phyloP scores from a whole-genome alignment of 2,888 invertebrate genomes.

The Chaitophorus viminalis region DNA sequence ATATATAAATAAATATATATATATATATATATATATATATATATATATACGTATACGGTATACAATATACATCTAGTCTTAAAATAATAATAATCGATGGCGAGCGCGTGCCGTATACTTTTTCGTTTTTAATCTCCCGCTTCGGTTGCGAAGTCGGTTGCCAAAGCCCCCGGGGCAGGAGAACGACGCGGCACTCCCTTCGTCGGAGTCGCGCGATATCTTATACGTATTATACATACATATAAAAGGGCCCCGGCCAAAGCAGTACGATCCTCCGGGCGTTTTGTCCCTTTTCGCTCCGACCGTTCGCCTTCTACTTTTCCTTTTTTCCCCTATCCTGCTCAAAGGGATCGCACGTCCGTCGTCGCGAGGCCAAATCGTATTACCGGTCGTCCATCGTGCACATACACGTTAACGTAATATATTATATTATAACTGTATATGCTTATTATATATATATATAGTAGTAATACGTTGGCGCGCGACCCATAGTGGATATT shows the following conservation, averaged over 20 bases:
- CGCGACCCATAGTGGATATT: not conserved
- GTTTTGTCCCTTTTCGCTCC: constrained; percentile 47
- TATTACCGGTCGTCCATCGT: constrained; percentile 13
- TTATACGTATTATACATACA: not conserved
- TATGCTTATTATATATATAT: not conserved
- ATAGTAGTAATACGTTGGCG: not conserved
- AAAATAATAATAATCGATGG: not conserved
- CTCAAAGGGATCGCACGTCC: constrained; percentile 34
- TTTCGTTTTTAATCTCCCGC: constrained; percentile 45
- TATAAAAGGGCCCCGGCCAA: constrained; percentile 44
- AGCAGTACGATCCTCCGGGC: constrained; percentile 30
- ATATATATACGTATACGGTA: not conserved
- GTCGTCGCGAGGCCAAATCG: constrained; percentile 41
- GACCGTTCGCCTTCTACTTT: not conserved
- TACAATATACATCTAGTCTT: not conserved
- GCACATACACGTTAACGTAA: not conserved
- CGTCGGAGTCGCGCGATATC: not conserved
- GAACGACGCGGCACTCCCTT: not conserved
- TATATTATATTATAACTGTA: constrained; percentile 5
- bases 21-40: not conserved
- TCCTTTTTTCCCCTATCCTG: not conserved
- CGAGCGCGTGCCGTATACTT: not conserved
- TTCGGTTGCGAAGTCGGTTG: not conserved
- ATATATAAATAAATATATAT: too few relatives aligned
- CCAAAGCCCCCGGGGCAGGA: constrained; percentile 10